phyloP scores from a whole-genome alignment of 92 coral and sea anemone species.

The Heliopora coerulea region DNA sequence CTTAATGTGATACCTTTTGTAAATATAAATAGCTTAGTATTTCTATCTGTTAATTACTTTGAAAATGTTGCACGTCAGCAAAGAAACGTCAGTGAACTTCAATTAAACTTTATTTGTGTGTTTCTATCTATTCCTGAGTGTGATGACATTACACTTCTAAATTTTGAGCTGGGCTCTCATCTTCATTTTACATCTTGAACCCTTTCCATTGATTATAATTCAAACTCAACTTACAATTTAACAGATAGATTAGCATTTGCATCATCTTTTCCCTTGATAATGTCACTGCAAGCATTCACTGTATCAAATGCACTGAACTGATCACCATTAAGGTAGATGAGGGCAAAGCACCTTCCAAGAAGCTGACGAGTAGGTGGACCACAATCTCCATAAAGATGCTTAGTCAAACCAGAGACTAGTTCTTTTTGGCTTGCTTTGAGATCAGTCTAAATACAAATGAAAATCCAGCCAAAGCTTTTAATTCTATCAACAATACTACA shows the following conservation, averaged over 20 bases:
- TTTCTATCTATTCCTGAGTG: too few relatives aligned
- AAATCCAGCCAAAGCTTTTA: not conserved
- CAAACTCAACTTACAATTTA: slow-evolving; percentile 76
- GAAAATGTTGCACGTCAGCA: too few relatives aligned
- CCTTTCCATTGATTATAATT: not conserved
- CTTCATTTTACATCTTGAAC: too few relatives aligned
- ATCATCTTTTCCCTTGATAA: slow-evolving; percentile 86
- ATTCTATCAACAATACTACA: too few relatives aligned
- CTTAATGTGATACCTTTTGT: too few relatives aligned
- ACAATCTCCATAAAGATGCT: slow-evolving; percentile 73
- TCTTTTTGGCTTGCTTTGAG: slow-evolving; percentile 78
- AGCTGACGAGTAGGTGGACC: slow-evolving; percentile 97
- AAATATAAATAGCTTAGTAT: too few relatives aligned
- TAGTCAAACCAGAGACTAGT: slow-evolving; percentile 75
- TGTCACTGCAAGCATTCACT: slow-evolving; percentile 82
- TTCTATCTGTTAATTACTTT: too few relatives aligned
- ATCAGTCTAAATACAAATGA: slow-evolving; percentile 58
- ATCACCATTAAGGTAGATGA: slow-evolving; percentile 77
- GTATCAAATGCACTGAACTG: slow-evolving; percentile 82
- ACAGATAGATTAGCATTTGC: slow-evolving; percentile 79
- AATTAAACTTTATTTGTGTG: too few relatives aligned
- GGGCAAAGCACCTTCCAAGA: slow-evolving; percentile 85
- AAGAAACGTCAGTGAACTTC: too few relatives aligned
- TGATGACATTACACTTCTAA: too few relatives aligned
- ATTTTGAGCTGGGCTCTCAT: too few relatives aligned